Percentiles rank a stretch among this genome's conserved stretches.
Evolutionary conservation across 2,888 invertebrate species (phyloP).

Genomic region (Hypolimnas misippus): DNA sequence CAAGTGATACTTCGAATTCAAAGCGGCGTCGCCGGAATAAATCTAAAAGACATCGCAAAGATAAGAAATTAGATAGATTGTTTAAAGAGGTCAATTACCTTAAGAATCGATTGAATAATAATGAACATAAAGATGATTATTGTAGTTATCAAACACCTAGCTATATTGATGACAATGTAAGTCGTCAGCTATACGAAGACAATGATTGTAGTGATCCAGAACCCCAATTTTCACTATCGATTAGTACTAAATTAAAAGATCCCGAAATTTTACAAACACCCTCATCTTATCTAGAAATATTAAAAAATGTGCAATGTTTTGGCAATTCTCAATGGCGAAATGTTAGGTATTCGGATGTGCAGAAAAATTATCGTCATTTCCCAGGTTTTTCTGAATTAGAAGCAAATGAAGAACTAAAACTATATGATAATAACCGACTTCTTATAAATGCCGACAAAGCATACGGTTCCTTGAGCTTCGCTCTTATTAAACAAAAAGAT

Average conservation of each 20-base stretch:
- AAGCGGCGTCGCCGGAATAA: neutral
- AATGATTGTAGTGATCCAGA: too few relatives aligned
- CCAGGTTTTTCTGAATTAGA: too few relatives aligned
- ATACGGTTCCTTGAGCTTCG: too few relatives aligned
- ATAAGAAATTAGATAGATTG: constrained; percentile 5
- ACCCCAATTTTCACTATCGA: neutral
- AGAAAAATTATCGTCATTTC: too few relatives aligned
- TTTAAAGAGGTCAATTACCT: neutral
- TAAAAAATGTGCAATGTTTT: neutral
- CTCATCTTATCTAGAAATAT: neutral
- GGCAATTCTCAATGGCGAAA: neutral
- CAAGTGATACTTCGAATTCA: constrained; percentile 1
- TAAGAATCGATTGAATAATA: neutral
- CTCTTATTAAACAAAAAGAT: too few relatives aligned
- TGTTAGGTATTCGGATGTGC: too few relatives aligned
- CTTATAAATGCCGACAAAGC: too few relatives aligned
- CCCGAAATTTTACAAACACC: neutral
- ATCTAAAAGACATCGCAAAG: neutral
- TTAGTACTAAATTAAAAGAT: neutral
- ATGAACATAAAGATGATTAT: neutral
- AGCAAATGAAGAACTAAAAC: too few relatives aligned
- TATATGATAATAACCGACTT: too few relatives aligned
- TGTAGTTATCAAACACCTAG: neutral
- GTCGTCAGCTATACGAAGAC: neutral
- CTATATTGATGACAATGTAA: neutral